These are phyloP conservation scores for Cryptotermes secundus DNA, from an alignment of 1,140 invertebrate species.

Conservation along the genomic window DNA sequence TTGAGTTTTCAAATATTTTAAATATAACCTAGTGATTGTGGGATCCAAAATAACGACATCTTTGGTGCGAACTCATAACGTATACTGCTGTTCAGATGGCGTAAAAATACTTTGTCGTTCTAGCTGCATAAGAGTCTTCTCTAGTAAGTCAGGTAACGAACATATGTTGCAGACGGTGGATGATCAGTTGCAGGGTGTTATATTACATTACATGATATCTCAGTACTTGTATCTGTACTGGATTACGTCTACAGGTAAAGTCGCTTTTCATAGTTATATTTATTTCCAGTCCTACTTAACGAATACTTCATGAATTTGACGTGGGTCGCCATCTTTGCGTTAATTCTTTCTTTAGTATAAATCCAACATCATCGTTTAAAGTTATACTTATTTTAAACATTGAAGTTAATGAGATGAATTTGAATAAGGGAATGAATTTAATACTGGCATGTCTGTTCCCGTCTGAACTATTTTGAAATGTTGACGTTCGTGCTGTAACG, in stretches of 20 bases:
- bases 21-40: background rate
- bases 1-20: background rate
- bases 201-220: background rate
- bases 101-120: conserved; percentile 4
- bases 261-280: background rate
- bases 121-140: background rate
- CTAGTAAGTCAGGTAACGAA: background rate
- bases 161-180: background rate
- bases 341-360: background rate
- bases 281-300: background rate
- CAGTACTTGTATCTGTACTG: background rate
- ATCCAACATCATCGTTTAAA: background rate
- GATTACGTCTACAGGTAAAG: background rate
- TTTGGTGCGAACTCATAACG: background rate
- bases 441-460: background rate
- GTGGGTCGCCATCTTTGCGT: background rate
- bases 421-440: background rate
- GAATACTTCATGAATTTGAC: background rate
- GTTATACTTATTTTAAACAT: background rate
- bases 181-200: background rate
- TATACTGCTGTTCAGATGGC: background rate
- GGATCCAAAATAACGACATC: background rate
- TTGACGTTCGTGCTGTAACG: background rate
- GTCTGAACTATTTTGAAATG: background rate
- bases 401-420: background rate